A percentile compares a stretch with the other conserved stretches of the same genome.
phyloP scores from a whole-genome alignment of 2,797 vertebrate species.

The Psittacula echo region DNA sequence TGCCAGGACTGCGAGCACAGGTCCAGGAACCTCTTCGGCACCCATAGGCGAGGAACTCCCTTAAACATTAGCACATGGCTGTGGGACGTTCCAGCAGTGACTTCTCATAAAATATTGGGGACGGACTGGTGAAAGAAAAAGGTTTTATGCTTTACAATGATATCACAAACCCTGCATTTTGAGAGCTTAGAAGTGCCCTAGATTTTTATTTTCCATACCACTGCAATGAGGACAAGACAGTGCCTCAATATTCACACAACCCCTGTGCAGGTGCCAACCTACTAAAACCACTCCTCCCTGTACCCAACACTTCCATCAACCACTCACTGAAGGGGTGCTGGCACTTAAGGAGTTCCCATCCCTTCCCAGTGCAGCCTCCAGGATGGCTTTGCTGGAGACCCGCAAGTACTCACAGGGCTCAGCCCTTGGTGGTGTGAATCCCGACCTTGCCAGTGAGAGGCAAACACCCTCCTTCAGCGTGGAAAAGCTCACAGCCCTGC shows the following conservation, averaged over 20 bases:
- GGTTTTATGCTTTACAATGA: not conserved
- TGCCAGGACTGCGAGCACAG: not conserved
- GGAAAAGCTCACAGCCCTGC: conserved; percentile 73
- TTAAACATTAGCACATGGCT: not conserved
- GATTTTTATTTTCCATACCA: not conserved
- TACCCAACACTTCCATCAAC: not conserved
- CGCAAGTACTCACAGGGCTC: not conserved
- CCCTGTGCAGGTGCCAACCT: not conserved
- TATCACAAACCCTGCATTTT: not conserved
- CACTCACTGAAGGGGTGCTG: not conserved
- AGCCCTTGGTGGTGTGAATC: conserved; percentile 46
- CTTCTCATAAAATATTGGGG: not conserved
- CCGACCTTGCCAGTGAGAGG: conserved; percentile 74
- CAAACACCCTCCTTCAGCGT: conserved; percentile 60
- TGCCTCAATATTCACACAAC: not conserved
- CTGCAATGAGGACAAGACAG: not conserved
- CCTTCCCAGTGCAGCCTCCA: not conserved
- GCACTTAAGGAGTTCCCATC: not conserved
- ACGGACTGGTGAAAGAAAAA: not conserved
- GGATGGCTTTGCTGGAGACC: conserved; percentile 63
- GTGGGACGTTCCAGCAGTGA: not conserved
- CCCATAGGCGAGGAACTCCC: not conserved
- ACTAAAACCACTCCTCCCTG: not conserved
- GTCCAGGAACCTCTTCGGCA: not conserved
- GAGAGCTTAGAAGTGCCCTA: not conserved